Evolutionary conservation across 2,113 vertebrate genomes (phyloP).

Genomic region (Geococcyx californianus): DNA sequence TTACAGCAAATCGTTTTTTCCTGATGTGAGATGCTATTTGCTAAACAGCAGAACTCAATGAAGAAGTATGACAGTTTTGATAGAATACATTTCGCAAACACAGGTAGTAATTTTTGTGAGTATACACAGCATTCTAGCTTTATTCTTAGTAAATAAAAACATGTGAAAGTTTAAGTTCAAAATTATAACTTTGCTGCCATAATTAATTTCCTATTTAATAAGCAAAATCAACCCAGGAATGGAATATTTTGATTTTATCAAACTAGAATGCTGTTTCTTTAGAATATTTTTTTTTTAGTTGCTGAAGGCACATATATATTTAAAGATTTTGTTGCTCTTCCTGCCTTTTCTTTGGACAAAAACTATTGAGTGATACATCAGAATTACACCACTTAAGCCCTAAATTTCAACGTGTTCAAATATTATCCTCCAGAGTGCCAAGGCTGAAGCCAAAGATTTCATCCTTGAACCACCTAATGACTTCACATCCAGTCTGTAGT

Average conservation of each 20-base stretch:
- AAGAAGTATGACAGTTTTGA: neutral
- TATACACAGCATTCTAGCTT: neutral
- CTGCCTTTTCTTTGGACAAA: neutral
- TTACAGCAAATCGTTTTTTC: neutral
- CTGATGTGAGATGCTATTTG: neutral
- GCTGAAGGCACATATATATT: neutral
- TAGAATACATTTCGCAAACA: neutral
- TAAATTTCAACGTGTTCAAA: neutral
- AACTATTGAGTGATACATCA: neutral
- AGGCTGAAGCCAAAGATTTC: neutral
- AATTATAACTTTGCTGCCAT: neutral
- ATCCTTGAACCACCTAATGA: neutral
- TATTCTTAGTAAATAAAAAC: neutral
- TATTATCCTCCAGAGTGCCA: neutral
- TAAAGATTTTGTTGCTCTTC: neutral
- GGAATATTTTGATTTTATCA: neutral
- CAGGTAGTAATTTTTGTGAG: neutral
- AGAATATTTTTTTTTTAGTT: neutral
- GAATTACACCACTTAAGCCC: neutral
- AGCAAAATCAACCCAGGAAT: neutral
- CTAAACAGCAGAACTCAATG: neutral
- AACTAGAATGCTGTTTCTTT: neutral
- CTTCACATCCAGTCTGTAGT: neutral
- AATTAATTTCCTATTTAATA: neutral
- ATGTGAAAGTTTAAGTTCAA: neutral